These are phyloP conservation scores for Ammodramus savannarum DNA, from an alignment of 2,113 vertebrate genomes.

Conservation along the genomic window DNA sequence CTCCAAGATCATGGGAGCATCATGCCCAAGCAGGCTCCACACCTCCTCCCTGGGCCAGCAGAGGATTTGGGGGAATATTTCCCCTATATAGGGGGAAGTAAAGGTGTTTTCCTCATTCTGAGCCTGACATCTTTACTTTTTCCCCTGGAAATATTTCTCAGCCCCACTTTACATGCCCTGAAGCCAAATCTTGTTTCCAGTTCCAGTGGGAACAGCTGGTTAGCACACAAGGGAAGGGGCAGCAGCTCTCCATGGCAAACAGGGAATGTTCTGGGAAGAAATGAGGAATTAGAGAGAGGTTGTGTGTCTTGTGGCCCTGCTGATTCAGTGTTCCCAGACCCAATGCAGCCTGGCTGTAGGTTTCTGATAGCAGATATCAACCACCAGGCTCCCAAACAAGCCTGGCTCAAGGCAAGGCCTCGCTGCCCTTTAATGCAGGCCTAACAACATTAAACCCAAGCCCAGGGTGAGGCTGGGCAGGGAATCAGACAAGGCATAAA, in stretches of 20 bases:
- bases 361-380: neutral
- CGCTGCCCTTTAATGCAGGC: neutral
- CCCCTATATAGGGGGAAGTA: neutral
- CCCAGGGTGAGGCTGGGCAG: neutral
- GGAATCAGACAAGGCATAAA: constrained; percentile 34
- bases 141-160: neutral
- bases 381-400: neutral
- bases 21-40: rapidly evolving
- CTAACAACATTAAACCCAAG: constrained; percentile 42
- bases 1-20: rapidly evolving
- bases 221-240: neutral
- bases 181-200: neutral
- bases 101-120: neutral
- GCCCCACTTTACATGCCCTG: neutral
- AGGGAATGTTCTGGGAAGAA: neutral
- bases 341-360: neutral
- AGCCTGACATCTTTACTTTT: neutral
- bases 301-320: neutral
- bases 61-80: neutral
- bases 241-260: neutral
- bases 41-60: rapidly evolving
- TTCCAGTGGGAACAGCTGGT: neutral
- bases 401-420: neutral
- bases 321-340: neutral
- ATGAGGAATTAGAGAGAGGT: neutral